Percentiles rank a stretch among this genome's conserved stretches.
Conservation (phyloP, 2,888 invertebrate species). For the Ariolimax columbianus region DNA sequence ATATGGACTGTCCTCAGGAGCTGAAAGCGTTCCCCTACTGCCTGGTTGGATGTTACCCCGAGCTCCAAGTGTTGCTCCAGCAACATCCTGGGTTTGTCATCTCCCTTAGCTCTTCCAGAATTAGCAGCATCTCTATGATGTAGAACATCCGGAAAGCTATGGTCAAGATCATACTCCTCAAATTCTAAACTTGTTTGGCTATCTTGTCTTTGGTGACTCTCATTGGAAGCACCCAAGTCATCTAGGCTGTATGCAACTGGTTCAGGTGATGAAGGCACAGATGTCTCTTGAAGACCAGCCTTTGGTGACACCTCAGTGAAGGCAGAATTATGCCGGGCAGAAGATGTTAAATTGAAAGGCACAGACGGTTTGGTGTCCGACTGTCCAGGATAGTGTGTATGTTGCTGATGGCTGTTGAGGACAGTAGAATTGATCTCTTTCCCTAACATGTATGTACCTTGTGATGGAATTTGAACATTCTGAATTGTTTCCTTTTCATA, state of each 20-base stretch:
- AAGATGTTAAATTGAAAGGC: not conserved
- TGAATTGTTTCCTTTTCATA: not conserved
- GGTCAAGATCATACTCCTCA: constrained; percentile 73
- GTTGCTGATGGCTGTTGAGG: not conserved
- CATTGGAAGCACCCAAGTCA: not conserved
- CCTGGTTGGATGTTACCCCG: constrained; percentile 41
- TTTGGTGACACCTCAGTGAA: constrained; percentile 46
- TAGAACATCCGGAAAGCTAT: constrained; percentile 76
- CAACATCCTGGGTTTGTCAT: constrained; percentile 28
- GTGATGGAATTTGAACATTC: not conserved
- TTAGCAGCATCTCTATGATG: constrained; percentile 25
- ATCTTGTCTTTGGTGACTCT: not conserved
- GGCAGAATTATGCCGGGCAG: constrained; percentile 29
- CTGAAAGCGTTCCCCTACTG: constrained; percentile 64
- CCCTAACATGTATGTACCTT: not conserved
- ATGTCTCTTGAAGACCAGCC: constrained; percentile 24
- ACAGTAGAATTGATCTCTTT: not conserved
- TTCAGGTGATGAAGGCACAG: not conserved
- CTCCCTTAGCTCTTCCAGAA: not conserved
- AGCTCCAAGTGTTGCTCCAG: constrained; percentile 53
- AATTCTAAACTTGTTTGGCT: constrained; percentile 60
- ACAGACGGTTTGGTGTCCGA: not conserved
- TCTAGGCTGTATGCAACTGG: constrained; percentile 27
- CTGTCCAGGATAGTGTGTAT: not conserved
- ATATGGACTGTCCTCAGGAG: constrained; percentile 92